phyloP scores from a whole-genome alignment of 2,113 vertebrate genomes.

The Hippocampus guttulatus region DNA sequence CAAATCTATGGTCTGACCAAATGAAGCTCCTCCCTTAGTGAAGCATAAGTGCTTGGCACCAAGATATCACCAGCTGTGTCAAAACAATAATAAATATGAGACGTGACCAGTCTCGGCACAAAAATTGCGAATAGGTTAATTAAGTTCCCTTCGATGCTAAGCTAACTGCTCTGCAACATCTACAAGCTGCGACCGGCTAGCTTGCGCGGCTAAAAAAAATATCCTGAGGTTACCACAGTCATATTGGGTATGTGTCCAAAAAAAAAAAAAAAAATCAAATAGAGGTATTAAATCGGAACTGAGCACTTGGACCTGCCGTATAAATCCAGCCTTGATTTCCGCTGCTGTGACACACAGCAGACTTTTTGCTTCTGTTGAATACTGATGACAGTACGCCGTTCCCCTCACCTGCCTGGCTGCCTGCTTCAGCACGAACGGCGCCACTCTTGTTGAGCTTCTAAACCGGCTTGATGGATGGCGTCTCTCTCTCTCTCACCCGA shows the following conservation, averaged over 20 bases:
- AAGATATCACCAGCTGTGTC: no score
- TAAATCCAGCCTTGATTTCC: background rate
- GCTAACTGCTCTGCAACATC: no score
- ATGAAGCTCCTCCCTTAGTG: no score
- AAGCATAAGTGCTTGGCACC: no score
- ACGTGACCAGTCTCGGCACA: no score
- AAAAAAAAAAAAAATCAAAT: background rate
- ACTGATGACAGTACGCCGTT: conserved; percentile 79
- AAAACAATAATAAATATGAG: no score
- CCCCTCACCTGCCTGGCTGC: conserved; percentile 81
- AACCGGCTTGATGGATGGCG: conserved; percentile 75
- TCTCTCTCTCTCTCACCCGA: conserved; percentile 34
- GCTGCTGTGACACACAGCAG: conserved; percentile 73
- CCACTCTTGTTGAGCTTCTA: conserved; percentile 76
- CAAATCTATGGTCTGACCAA: no score
- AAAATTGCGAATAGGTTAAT: no score
- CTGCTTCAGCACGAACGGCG: conserved; percentile 67
- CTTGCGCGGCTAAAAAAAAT: background rate
- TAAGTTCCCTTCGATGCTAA: no score
- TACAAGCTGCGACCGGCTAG: no score
- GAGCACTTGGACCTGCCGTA: background rate
- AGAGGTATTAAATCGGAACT: background rate
- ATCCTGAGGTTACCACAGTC: no score
- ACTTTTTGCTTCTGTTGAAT: conserved; percentile 81
- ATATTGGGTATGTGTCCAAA: no score